Base-by-base conservation (phyloP, 1,140 invertebrate genomes). In the Hesperophylax magnus region DNA sequence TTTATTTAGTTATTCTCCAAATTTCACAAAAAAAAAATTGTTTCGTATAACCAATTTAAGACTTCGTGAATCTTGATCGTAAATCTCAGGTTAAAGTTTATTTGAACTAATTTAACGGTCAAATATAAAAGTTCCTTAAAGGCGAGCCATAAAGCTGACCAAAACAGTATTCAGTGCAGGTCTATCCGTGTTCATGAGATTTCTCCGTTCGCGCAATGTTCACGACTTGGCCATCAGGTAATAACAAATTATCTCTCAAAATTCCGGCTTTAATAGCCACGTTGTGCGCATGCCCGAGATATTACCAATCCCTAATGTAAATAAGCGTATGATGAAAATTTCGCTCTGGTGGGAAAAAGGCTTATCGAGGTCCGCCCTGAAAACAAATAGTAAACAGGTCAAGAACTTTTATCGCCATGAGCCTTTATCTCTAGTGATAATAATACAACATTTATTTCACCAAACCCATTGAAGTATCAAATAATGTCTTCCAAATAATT, bases 251-350 rank as follows among this genome's bases (percentile, higher is more conserved):
- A 71, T 20, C 67, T 18, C 53, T 71, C 39, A 71, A 71, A 71
- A 71, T 52, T 71, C 67, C 67, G 34, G n/a, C 39, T 24, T 17
- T 47, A 39, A 69, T 69, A 22, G 65, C 61, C 61, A 17, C 27
- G 27, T 31, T 65, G 63, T 31, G 63, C 67, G 67, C 67, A 71
- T 71, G 67, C 67, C 18, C 67, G 67, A 8, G 67, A 52, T 71
- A 71, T 71, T 71, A 71, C 67, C 67, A 52, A 47, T n/a, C 67
- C 24, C 39, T 17, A 71, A 71, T 71, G 67, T 71, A 71, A 71
- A 71, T 71, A 71, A 71, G 53, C 67, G 67, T 22, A 18, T 18
- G 17, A 22, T 52, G 39, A 52, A 71, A 71, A 20, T 71, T 69
- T 52, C 65, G n/a, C 11, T 18, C 14, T 71, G n/a, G 31, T 71